Evolutionary conservation across 2,113 vertebrate species (phyloP), one percentile per base, ranked within the genome.

Genomic region (Pseudonaja textilis): DNA sequence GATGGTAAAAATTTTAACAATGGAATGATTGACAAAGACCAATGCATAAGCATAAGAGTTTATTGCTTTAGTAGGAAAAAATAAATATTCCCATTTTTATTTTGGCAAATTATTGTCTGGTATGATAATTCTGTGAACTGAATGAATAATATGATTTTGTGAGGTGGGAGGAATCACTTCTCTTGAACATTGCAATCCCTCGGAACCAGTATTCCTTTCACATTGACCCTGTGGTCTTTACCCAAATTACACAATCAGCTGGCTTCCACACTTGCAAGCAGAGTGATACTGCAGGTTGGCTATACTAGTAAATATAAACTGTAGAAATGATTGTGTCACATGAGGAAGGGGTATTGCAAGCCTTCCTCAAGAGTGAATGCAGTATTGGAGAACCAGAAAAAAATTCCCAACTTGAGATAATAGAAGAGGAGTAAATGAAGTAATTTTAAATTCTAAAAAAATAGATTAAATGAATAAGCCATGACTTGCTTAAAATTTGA

Each of bases 71-170:
- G 93, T 96, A 97, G 95, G 95, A 96, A 95, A 61, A 59, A 88
- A 97, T 97, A 97, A 98, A 96, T 95, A 96, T 95, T 97, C 95
- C 95, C 94, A 91, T 94, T 96, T 97, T 97, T 97, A 97, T 97
- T 97, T 97, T 97, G 96, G 93, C 96, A 97, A 94, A 97, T 54
- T 92, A 95, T 96, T 90, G 97, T 95, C 10, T 93, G 92, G 94
- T 97, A 92, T 95, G 93, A 3, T 85, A 93, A 61, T 90, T n/a
- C 96, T 95, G 54, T 97, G 7, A 59, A 16, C 16, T 45, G 20
- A 26, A 20, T 85, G 55, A 64, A 47, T 95, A 61, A 74, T 89
- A 16, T 92, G 1, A 64, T 61, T 89, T 56, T 85, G 29, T 7
- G 34, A 52, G 26, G 26, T 1, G 10, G 59, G 59, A 26, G 12